phyloP scores from a whole-genome alignment of 2,113 vertebrate genomes.

The Dromaius novaehollandiae region DNA sequence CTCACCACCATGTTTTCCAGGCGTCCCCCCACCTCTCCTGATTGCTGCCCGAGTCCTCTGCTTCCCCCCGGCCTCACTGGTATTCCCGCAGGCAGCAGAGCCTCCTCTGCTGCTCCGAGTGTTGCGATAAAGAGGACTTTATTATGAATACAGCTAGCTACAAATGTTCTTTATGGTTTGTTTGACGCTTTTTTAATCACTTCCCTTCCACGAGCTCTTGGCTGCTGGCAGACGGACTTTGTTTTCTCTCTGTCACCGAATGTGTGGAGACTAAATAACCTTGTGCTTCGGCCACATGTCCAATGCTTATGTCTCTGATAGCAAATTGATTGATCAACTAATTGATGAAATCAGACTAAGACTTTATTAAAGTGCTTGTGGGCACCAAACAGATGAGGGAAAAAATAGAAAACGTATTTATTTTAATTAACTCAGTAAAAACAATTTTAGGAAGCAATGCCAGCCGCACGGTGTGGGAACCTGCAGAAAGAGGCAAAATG shows the following conservation, averaged over 20 bases:
- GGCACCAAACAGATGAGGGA: neutral
- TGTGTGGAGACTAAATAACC: neutral
- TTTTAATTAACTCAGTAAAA: neutral
- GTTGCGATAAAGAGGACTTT: neutral
- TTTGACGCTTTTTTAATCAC: slow-evolving; percentile 27
- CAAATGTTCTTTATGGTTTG: slow-evolving; percentile 3
- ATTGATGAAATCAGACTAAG: neutral
- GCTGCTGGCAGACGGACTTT: neutral
- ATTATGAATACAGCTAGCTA: slow-evolving; percentile 16
- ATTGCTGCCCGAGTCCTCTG: neutral
- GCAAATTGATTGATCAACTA: slow-evolving; percentile 18
- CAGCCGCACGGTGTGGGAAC: neutral
- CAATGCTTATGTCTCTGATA: neutral
- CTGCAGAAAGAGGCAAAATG: neutral
- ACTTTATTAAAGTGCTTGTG: neutral
- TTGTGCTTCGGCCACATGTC: neutral
- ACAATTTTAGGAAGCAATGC: neutral
- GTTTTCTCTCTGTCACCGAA: neutral
- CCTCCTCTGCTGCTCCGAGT: neutral
- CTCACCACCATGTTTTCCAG: neutral
- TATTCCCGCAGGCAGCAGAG: neutral
- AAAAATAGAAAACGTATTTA: slow-evolving; percentile 9
- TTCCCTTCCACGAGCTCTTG: neutral
- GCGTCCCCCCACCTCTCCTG: neutral
- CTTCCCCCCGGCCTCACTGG: neutral